These are phyloP conservation scores for Thunnus thynnus DNA, from an alignment of 2,113 vertebrate species.

Conservation along the genomic window DNA sequence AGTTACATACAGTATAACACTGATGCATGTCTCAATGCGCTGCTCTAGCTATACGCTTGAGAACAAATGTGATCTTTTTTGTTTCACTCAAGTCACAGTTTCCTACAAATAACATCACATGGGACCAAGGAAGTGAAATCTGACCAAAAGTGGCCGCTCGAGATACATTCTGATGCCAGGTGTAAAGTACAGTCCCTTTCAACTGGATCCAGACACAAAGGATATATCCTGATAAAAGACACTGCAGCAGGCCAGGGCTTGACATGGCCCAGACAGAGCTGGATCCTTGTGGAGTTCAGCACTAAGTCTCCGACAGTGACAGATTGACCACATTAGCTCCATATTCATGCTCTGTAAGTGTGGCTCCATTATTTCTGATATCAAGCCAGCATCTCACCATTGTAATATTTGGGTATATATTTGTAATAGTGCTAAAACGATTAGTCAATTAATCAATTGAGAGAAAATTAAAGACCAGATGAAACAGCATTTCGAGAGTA, in stretches of 20 bases:
- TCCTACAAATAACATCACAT: constrained; percentile 31
- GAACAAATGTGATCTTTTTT: not conserved
- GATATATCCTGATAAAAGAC: not conserved
- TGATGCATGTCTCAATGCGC: too few species aligned
- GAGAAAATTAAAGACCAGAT: too few species aligned
- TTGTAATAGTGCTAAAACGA: too few species aligned
- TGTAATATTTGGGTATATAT: not conserved
- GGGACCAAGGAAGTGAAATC: constrained; percentile 8
- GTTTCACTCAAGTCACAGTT: not conserved
- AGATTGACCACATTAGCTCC: too few species aligned
- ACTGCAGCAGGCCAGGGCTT: not conserved
- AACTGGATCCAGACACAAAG: not conserved
- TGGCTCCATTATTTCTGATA: too few species aligned
- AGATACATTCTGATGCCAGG: not conserved
- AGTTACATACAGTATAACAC: not conserved
- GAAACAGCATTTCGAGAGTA: too few species aligned
- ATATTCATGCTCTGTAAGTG: too few species aligned
- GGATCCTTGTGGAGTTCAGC: too few species aligned
- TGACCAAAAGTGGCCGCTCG: not conserved
- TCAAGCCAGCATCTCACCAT: too few species aligned
- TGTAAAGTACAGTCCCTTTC: not conserved
- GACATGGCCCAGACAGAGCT: constrained; percentile 1
- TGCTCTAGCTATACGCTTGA: not conserved
- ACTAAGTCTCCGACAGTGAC: too few species aligned
- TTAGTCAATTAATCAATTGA: too few species aligned